Conservation (phyloP, 2,888 invertebrate species). For the Ormyrus pomaceus region DNA sequence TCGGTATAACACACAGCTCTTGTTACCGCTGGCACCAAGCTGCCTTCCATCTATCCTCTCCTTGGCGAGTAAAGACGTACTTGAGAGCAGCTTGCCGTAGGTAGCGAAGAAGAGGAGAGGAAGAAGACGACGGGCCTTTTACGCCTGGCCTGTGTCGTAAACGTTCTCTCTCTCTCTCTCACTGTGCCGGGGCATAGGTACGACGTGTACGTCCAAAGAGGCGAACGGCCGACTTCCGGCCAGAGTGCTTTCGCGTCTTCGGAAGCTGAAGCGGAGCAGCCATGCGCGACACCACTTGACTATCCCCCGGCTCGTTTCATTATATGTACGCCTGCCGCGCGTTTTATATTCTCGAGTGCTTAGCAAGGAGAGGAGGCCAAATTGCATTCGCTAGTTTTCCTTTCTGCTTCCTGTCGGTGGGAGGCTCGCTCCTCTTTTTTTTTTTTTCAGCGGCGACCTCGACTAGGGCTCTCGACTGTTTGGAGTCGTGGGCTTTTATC, state of each 20-base stretch:
- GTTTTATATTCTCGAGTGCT: constrained; percentile 25
- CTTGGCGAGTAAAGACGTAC: constrained; percentile 5
- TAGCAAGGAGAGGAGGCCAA: neutral
- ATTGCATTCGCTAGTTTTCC: constrained; percentile 23
- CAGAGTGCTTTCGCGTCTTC: neutral
- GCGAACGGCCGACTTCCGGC: constrained; percentile 19
- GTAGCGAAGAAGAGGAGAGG: neutral
- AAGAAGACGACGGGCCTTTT: constrained; percentile 12
- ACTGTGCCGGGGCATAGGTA: too few species aligned
- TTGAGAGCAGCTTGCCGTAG: neutral
- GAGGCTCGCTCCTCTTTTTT: neutral
- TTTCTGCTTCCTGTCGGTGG: neutral
- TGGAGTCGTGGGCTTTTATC: constrained; percentile 4
- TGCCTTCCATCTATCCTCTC: neutral
- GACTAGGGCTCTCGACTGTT: neutral
- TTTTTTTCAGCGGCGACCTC: too few species aligned
- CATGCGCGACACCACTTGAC: neutral
- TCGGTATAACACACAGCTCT: constrained; percentile 9
- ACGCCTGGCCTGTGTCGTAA: constrained; percentile 19
- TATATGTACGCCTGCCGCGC: constrained; percentile 1
- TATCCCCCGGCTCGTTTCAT: constrained; percentile 31
- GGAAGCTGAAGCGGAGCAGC: neutral
- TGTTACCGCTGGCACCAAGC: constrained; percentile 5
- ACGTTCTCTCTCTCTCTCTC: neutral
- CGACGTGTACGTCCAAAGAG: neutral